phyloP scores from a whole-genome alignment of 2,797 vertebrate species.

The Gadopsis marmoratus region DNA sequence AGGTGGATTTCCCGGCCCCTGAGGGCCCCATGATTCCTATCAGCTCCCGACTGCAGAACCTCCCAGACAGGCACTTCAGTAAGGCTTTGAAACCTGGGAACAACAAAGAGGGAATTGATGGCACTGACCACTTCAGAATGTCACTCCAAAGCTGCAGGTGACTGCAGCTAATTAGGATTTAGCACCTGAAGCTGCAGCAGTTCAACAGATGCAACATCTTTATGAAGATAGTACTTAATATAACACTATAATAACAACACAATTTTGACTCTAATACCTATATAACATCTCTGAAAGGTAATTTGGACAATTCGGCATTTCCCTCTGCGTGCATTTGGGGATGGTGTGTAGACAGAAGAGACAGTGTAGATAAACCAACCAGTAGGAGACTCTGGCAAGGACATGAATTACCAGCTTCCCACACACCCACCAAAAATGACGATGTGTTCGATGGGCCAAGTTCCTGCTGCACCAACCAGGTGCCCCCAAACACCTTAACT shows the following conservation, averaged over 20 bases:
- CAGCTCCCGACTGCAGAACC: constrained; percentile 92
- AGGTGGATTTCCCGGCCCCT: constrained; percentile 93
- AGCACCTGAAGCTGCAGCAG: no score
- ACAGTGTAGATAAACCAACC: neutral
- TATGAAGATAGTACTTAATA: no score
- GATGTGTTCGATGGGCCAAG: neutral
- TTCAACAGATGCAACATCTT: no score
- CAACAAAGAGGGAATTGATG: neutral
- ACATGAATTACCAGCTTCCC: neutral
- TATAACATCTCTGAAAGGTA: neutral
- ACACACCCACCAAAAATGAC: neutral
- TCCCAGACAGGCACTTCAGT: constrained; percentile 93
- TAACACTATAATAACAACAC: neutral
- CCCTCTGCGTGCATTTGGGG: no score
- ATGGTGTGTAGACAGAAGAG: no score
- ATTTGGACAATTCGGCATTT: neutral
- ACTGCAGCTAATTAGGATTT: no score
- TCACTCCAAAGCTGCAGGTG: no score
- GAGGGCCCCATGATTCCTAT: constrained; percentile 97
- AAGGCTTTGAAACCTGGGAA: constrained; percentile 92
- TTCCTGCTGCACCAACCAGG: neutral
- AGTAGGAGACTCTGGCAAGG: neutral
- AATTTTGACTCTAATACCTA: neutral
- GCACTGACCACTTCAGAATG: neutral
- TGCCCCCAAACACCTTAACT: neutral